phyloP scores from a whole-genome alignment of 1,140 invertebrate genomes.

The Drosophila tani region DNA sequence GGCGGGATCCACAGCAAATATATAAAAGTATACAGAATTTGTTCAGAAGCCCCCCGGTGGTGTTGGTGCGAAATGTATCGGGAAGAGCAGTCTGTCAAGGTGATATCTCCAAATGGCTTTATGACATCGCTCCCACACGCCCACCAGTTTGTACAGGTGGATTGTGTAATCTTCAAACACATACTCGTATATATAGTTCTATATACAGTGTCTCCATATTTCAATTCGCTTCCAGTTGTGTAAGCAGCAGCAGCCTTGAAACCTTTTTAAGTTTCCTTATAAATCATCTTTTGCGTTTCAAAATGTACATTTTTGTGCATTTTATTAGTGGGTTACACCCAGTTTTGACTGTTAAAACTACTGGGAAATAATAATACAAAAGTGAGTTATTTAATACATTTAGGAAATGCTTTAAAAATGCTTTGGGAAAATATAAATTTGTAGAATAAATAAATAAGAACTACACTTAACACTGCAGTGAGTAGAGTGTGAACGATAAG shows the following conservation, averaged over 20 bases:
- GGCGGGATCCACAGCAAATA: slow-evolving; percentile 30
- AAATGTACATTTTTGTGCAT: neutral
- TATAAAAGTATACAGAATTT: slow-evolving; percentile 35
- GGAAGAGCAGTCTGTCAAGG: slow-evolving; percentile 37
- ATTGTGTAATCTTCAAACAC: slow-evolving; percentile 38
- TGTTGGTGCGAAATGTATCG: slow-evolving; percentile 33
- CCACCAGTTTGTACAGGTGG: slow-evolving; percentile 58
- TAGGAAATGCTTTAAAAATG: too few relatives aligned
- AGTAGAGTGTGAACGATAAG: too few relatives aligned
- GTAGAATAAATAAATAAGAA: too few relatives aligned
- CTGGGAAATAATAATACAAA: too few relatives aligned
- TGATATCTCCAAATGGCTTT: slow-evolving; percentile 46
- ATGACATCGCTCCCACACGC: slow-evolving; percentile 44
- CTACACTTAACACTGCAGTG: too few relatives aligned
- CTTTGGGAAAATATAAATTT: too few relatives aligned
- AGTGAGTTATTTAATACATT: neutral
- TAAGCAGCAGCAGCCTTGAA: slow-evolving; percentile 33
- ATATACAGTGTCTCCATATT: slow-evolving; percentile 28
- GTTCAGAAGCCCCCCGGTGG: slow-evolving; percentile 7
- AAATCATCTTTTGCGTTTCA: slow-evolving; percentile 19
- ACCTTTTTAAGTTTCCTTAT: slow-evolving; percentile 6
- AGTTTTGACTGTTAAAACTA: neutral
- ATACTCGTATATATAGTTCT: slow-evolving; percentile 24
- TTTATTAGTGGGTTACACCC: neutral
- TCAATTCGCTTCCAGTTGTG: slow-evolving; percentile 42